Evolutionary conservation across 2,888 invertebrate genomes (phyloP), one percentile per base, ranked within the genome.

Genomic region (Maniola hyperantus): DNA sequence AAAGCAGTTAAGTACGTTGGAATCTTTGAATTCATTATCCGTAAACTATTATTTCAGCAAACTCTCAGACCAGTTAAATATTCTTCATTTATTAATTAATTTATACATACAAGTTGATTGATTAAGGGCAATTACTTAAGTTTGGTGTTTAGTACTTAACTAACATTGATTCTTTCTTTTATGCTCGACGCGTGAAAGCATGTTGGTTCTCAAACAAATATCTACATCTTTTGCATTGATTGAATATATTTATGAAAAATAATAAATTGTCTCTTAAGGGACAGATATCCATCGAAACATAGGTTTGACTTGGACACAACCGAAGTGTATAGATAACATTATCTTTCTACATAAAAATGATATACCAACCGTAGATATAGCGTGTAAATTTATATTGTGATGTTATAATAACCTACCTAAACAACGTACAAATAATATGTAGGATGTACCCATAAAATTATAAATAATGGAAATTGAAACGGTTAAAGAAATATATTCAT

Each of bases 351-450:
- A 44, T 55, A 20, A 33, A 26, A 63, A 54, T 53, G 63, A 63
- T 67, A 71, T 73, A 83, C 80, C 83, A 81, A 82, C 75, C 79
- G 76, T 83, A 81, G 77, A 74, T 73, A 73, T 83, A 85, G 77
- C 72, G 73, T 74, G 71, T 84, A 84, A 81, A 79, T 80, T 77
- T 83, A 81, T 82, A 87, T 82, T 89, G 87, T 89, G 85, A 87
- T 88, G 83, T 79, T 74, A 78, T 77, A 78, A 66, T 68, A 69
- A 86, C 83, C 83, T 87, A 85, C 76, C 79, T 82, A 86, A 83
- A 81, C 82, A 88, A 89, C 88, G 91, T 91, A 91, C 91, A 91
- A 91, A 91, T 83, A 79, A 81, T 88, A 83, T 83, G 82, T 87
- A 83, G 83, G 84, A 78, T 80, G 74, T 85, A 88, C 76, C 85